Base-by-base conservation (phyloP, 2,113 vertebrate genomes). In the Leptobrachium leishanense region DNA sequence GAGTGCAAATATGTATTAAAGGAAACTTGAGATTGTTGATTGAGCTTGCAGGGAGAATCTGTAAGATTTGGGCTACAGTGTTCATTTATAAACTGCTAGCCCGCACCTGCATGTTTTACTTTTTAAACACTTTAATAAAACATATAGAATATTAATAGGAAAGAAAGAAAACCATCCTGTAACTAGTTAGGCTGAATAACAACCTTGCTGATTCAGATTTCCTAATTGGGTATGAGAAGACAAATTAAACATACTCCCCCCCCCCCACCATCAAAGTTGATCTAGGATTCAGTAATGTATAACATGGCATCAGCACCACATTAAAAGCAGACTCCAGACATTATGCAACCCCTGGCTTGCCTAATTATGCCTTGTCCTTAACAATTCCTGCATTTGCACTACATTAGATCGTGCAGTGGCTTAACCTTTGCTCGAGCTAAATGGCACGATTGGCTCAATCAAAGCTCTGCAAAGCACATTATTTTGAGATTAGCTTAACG, bases 361-460 rank as follows among this genome's bases (percentile, higher is more conserved):
- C 15, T 70, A 70, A 70, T 70, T 70, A 70, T 50, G 6, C 15
- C 68, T 46, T 70, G 68, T 70, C 42, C 10, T 46, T n/a, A 70
- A 70, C 43, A 31, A 70, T 70, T 44, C n/a, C 66, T 50, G 68
- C 68, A 4, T 70, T 50, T 69, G 46, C 68, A 70, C 44, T 31
- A 31, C 68, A 70, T 20, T 20, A 1, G 43, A 70, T 50, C 7
- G n/a, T 50, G 43, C 68, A n/a, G 68, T 50, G 44, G 68, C 43
- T 70, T 46, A 70, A 20, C 68, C 7, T n/a, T 70, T 70, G n/a
- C 68, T 70, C 68, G 46, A 70, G 31, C 8, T 20, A 50, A 70
- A 70, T 31, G 15, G 43, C 10, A 70, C 20, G 68, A 70, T 70
- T 43, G 43, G 68, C 43, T 70, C 43, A 70, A 46, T 15, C 43